Base-by-base conservation (phyloP, 2,797 vertebrate species). In the Helostoma temminkii region DNA sequence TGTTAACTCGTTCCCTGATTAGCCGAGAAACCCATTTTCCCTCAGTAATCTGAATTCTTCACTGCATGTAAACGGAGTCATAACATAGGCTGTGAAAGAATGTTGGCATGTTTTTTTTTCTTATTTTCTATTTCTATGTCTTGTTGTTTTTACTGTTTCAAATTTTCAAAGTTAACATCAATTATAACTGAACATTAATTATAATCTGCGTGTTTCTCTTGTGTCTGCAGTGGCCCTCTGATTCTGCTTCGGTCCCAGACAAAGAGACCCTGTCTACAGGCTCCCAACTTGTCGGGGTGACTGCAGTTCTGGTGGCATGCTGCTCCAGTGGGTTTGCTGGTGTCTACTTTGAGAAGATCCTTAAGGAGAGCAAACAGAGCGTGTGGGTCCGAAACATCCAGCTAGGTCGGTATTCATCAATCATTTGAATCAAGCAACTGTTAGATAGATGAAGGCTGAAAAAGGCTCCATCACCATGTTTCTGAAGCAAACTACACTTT, bases 321-420 rank as follows among this genome's bases (percentile, higher is more conserved):
- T 97, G 96, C 91, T 99, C 98, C 78, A 99, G 98, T 64, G 97
- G 98, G 47, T 99, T 99, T 62, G 98, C 97, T 11, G 97, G 97
- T 0, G 98, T 99, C 84, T 99, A 99, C 92, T 99, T 99, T 88
- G 98, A 99, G 91, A 99, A 98, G 91, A 99, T 99, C 82, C 94
- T 99, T 39, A 99, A 99, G 88, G 98, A 98, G 93, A 98, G 95
- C 65, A 98, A 99, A 50, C 97, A 99, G 79, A 99, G 98, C 32
- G 98, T 99, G 56, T 99, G 97, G 97, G 94, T 99, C 89, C 94
- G 98, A 76, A 99, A 99, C 86, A 99, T 99, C 88, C 98, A 99
- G 88, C 95, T 99, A 19, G 98, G 98, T 99, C 76, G 47, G 89
- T 85, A 3, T 54, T 49, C n/a, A 22, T 28, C 46, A 2, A 1